Base-by-base conservation (phyloP, 2,888 invertebrate genomes). In the Tridacna crocea region DNA sequence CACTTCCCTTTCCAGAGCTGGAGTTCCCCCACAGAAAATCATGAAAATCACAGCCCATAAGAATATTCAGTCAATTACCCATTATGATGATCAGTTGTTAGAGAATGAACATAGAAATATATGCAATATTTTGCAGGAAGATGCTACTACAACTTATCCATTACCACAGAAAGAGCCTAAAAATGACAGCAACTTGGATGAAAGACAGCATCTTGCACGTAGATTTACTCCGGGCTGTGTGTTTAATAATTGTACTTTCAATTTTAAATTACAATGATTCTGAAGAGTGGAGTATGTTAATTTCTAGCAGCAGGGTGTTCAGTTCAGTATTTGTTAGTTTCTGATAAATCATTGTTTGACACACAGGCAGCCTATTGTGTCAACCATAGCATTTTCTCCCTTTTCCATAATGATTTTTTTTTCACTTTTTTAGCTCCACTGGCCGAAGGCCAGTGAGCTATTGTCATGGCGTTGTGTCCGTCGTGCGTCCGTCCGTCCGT, bases 1-100 rank as follows among this genome's bases (percentile, higher is more conserved):
- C 2, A 66, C 66, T 26, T 66, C 66, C 15, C 46, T 66, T 11
- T 66, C 66, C 15, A 66, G 66, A 66, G 66, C 66, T 66, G 66
- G 66, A 36, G 66, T 66, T 46, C 11, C 66, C 46, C 66, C 66
- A 19, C 27, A 66, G 36, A 66, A 11, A 17, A 66, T 66, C 27
- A 66, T 36, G 46, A 66, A 66, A 66, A 66, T 66, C 15, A 27
- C 66, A 36, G 66, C 36, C 27, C 66, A 36, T 46, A 66, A 60
- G n/a, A 60, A 60, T 22, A 60, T 60, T 60, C 60, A 60, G n/a
- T 19, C 60, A 19, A 60, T 60, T 13, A 60, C 60, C n/a, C 60
- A 60, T 19, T 60, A 60, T 60, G 60, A 60, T 60, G 60, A 60
- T 60, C n/a, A 60, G 22, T 22, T 60, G 12, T n/a, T 22, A 60